A percentile compares a stretch with the other conserved stretches of the same genome.
Evolutionary conservation across 2,797 vertebrate species (phyloP).

Genomic region (Orestias chungarensis): DNA sequence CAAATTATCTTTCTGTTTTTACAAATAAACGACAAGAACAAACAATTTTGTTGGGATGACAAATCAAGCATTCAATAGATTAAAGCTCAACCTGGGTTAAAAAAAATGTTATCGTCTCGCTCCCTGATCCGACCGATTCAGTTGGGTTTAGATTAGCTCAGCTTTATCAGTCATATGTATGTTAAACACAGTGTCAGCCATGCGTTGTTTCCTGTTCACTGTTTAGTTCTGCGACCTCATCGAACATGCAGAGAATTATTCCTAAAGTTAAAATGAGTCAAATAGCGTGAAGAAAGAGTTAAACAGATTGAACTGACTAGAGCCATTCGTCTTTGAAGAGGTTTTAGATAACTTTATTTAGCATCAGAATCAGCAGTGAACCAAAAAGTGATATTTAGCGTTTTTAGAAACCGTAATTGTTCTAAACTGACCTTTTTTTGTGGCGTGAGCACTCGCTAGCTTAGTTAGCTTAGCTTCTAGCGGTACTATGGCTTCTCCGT

Average conservation of each 20-base stretch:
- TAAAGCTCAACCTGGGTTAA: not conserved
- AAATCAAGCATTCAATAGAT: not conserved
- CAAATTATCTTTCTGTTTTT: not conserved
- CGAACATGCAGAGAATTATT: not conserved
- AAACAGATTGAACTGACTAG: not conserved
- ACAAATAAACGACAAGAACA: not conserved
- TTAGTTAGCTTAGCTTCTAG: no score
- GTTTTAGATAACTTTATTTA: not conserved
- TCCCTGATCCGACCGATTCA: not conserved
- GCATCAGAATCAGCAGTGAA: not conserved
- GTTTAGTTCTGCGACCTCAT: not conserved
- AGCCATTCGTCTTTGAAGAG: not conserved
- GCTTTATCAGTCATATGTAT: not conserved
- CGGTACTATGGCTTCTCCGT: no score
- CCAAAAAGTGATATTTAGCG: not conserved
- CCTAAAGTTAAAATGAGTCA: no score
- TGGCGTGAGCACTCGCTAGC: no score
- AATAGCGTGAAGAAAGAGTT: not conserved
- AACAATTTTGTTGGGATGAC: not conserved
- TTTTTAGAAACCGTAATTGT: not conserved
- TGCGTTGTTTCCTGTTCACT: not conserved
- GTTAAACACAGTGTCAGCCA: not conserved
- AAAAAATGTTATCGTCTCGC: not conserved
- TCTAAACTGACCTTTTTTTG: not conserved
- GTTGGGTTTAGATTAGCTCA: constrained; percentile 2